Evolutionary conservation across 2,113 vertebrate species (phyloP), one percentile per base, ranked within the genome.

Genomic region (Rattus rattus): DNA sequence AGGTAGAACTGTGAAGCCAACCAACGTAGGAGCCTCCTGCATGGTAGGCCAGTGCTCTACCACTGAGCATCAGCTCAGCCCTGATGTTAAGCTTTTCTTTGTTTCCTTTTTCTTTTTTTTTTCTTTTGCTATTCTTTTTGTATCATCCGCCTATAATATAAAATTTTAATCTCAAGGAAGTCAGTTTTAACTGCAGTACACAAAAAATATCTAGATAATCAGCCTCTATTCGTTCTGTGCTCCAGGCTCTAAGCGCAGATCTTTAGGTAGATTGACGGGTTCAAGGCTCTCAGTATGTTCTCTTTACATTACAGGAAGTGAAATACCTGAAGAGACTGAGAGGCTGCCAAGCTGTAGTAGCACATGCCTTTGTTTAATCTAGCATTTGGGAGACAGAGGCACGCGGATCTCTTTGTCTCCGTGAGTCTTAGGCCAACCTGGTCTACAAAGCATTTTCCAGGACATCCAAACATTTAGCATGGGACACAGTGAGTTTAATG

Each of bases 221-320:
- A 75, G 28, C 19, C 26, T 36, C 39, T 80, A 20, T 88, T 95
- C 17, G 65, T 67, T 47, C 59, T 76, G 0, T 76, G 11, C 65
- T n/a, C 30, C 49, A 88, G 16, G 17, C 24, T 12, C 39, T 49
- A 14, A 52, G 39, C 83, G 79, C 81, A 73, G 73, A 52, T 94
- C 65, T 80, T 81, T 19, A n/a, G n/a, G 39, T 76, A 49, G 90
- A 72, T 88, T 33, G 28, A 52, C 83, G 70, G 70, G 56, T 59
- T 61, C 61, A 75, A 91, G 61, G 49, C 43, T 61, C 47, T 39
- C 2, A 30, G 30, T 90, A 56, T 65, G 22, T 61, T 86, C 67
- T 86, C 81, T 85, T 24, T 83, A 88, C 67, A 14, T 72, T 88
- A 67, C 26, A 90, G 77, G 87, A 92, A 70, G 88, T 43, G 49